Evolutionary conservation across 2,113 vertebrate genomes (phyloP), one percentile per base, ranked within the genome.

Genomic region (Cranoglanis bouderius): DNA sequence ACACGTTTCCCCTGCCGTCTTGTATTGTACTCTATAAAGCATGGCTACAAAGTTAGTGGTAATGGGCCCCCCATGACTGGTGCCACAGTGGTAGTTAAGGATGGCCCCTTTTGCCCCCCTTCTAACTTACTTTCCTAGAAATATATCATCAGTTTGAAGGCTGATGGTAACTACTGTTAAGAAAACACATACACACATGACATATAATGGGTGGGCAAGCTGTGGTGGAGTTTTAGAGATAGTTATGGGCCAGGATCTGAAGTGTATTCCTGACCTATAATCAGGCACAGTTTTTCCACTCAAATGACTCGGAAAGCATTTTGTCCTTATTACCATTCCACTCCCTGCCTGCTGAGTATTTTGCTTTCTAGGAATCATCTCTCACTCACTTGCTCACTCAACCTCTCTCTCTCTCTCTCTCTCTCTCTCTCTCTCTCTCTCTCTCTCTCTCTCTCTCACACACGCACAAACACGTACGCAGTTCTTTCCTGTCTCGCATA

Each of bases 281-380:
- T 95, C 94, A 95, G 91, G 93, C 92, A 92, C 93, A 91, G 91
- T 91, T 91, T 92, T 95, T 92, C 91, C 87, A 81, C 88, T 93
- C 78, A 92, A 94, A 95, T 94, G 94, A 93, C 91, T 87, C 57
- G 89, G 85, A 90, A 89, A 87, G 85, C 85, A 75, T 84, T 88
- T 87, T 74, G 51, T 88, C 88, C 88, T 90, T 87, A 90, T 83
- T 89, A 83, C 80, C 87, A 86, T 89, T 86, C 82, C 32, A 67
- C 85, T 90, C 87, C 35, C 83, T 85, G 82, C 61, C 67, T 88
- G 84, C 77, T 67, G 32, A 90, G 85, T 81, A 85, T 89, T 91
- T 85, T 92, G 92, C 95, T 95, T 94, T 96, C 95, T 94, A 96
- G 94, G 95, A 96, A 95, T 93, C 63, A 43, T 78, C 4, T 57